Percentiles rank a stretch among this genome's conserved stretches.
Conservation (phyloP, 2,113 vertebrate species). For the Cathartes aura region DNA sequence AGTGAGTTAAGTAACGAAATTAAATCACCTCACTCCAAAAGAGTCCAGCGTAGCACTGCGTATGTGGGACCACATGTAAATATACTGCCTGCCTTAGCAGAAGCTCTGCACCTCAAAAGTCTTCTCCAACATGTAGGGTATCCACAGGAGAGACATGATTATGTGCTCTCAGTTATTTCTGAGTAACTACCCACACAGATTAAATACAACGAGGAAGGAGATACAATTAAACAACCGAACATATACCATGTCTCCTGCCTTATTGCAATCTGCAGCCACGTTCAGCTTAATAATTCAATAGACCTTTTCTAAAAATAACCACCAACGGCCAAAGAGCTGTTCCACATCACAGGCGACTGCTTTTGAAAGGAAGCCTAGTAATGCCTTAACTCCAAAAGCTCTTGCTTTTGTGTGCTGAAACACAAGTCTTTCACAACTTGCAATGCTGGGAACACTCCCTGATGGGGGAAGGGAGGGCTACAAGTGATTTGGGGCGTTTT, state of each 20-base stretch:
- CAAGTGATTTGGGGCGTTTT: not conserved
- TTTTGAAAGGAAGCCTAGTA: not conserved
- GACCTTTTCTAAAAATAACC: not conserved
- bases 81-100: not conserved
- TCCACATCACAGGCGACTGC: not conserved
- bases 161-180: not conserved
- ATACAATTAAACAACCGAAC: not conserved
- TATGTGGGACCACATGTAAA: accelerated
- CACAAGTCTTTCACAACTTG: not conserved
- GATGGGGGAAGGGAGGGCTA: not conserved
- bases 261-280: not conserved
- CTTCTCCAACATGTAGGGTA: not conserved
- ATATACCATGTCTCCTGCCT: not conserved
- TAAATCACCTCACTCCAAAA: not conserved
- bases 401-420: not conserved
- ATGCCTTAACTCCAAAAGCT: not conserved
- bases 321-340: not conserved
- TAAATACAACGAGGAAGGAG: not conserved
- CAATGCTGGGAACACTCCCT: not conserved
- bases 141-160: not conserved
- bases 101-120: not conserved
- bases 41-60: accelerated
- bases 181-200: not conserved
- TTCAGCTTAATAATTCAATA: not conserved
- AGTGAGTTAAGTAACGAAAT: not conserved